Percentiles rank a stretch among this genome's conserved stretches.
These are phyloP conservation scores for Meloidogyne exigua DNA, from an alignment of 1,140 invertebrate species.

Conservation along the genomic window DNA sequence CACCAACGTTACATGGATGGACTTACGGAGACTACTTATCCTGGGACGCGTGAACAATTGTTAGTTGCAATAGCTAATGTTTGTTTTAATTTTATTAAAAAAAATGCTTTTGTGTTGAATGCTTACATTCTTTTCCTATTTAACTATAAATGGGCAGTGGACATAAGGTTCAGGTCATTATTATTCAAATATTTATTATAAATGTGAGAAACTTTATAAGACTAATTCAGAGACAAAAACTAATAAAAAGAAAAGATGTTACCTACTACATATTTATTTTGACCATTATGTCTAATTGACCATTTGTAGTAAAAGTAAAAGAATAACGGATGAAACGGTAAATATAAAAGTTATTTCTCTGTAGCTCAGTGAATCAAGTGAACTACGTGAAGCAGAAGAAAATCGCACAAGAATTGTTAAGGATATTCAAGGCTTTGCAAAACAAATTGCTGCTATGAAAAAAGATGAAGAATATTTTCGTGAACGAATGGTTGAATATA, in stretches of 20 bases:
- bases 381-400: slow-evolving; percentile 29
- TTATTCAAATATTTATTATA: too few species aligned
- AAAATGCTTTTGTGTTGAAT: too few species aligned
- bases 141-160: too few species aligned
- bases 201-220: too few species aligned
- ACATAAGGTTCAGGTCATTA: too few species aligned
- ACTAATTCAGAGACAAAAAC: too few species aligned
- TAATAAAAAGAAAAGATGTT: too few species aligned
- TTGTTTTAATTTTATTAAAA: not conserved
- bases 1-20: slow-evolving; percentile 10
- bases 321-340: too few species aligned
- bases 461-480: slow-evolving; percentile 24
- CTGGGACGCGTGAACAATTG: slow-evolving; percentile 16
- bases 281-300: too few species aligned
- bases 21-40: not conserved
- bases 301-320: too few species aligned
- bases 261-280: too few species aligned
- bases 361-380: slow-evolving; percentile 24
- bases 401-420: slow-evolving; percentile 9
- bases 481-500: slow-evolving; percentile 21
- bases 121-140: too few species aligned
- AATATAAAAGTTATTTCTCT: not conserved
- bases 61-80: slow-evolving; percentile 6
- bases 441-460: slow-evolving; percentile 25
- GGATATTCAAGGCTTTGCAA: slow-evolving; percentile 5